Evolutionary conservation across 2,888 invertebrate species (phyloP), one percentile per base, ranked within the genome.

Genomic region (Mechanitis messenoides): DNA sequence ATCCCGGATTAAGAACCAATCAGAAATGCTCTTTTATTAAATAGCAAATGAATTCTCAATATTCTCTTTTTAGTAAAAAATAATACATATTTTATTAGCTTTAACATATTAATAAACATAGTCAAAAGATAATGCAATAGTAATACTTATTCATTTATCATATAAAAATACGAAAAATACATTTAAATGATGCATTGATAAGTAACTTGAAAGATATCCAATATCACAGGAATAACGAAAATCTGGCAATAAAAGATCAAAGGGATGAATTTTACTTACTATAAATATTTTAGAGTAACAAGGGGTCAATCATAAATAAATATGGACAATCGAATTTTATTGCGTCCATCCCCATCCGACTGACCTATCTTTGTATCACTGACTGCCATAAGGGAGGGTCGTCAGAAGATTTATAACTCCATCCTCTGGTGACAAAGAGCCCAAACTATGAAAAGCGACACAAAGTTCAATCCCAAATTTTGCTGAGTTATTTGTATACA

Each of bases 391-490:
- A 77, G 74, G 77, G 79, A 81, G 83, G 84, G 83, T 82, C 83
- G 83, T 80, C 73, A 72, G 70, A 72, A 80, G 81, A 84, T 85
- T 84, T 85, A 83, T 83, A 78, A 74, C 75, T 76, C 70, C 69
- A 71, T 72, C 77, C 80, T 78, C 75, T 72, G 65, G 75, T 83
- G 83, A 84, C 78, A 77, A 79, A 84, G 73, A 73, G 74, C 72
- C 76, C 66, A 72, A 78, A 76, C 71, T 79, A 81, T 79, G 73
- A 76, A 77, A 75, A 68, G 75, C 70, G 83, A 83, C 81, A 75
- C 76, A 69, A 69, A 69, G 66, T 71, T 76, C 74, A 72, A 75
- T 69, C 63, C 64, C 65, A 63, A 69, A 70, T 65, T 61, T 67
- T 67, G 46, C 55, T 58, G 53, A 45, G 53, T 46, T 57, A 57